Conservation (phyloP, 2,888 invertebrate genomes). For the Dromius quadrimaculatus region DNA sequence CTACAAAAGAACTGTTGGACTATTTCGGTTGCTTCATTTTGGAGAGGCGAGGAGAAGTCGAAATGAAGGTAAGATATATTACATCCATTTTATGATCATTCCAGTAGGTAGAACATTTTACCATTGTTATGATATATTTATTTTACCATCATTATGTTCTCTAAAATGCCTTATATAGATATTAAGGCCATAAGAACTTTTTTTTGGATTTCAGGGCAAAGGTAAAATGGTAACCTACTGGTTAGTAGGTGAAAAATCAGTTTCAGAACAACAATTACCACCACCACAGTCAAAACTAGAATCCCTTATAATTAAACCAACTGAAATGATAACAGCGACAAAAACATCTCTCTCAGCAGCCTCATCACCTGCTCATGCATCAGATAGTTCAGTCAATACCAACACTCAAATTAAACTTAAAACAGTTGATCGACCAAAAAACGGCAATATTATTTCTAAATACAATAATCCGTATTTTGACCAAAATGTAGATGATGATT, state of each 20-base stretch:
- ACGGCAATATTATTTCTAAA: conserved; percentile 4
- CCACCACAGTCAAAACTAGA: not conserved
- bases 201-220: conserved; percentile 86
- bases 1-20: conserved; percentile 87
- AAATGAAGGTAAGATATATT: conserved; percentile 92
- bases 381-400: not conserved
- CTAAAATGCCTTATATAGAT: too few relatives aligned
- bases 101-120: too few relatives aligned
- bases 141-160: too few relatives aligned
- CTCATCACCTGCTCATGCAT: not conserved
- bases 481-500: conserved; percentile 3
- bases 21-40: conserved; percentile 86
- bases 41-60: conserved; percentile 87
- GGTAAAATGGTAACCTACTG: conserved; percentile 91
- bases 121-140: too few relatives aligned
- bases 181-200: too few relatives aligned
- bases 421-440: not conserved
- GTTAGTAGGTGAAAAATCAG: conserved; percentile 77
- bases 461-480: not conserved
- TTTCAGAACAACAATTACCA: not conserved
- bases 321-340: not conserved
- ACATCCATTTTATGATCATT: too few relatives aligned
- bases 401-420: not conserved
- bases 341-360: not conserved
- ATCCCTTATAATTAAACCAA: not conserved